A percentile compares a stretch with the other conserved stretches of the same genome.
phyloP scores from a whole-genome alignment of 2,888 invertebrate genomes.

The Eupithecia dodoneata region DNA sequence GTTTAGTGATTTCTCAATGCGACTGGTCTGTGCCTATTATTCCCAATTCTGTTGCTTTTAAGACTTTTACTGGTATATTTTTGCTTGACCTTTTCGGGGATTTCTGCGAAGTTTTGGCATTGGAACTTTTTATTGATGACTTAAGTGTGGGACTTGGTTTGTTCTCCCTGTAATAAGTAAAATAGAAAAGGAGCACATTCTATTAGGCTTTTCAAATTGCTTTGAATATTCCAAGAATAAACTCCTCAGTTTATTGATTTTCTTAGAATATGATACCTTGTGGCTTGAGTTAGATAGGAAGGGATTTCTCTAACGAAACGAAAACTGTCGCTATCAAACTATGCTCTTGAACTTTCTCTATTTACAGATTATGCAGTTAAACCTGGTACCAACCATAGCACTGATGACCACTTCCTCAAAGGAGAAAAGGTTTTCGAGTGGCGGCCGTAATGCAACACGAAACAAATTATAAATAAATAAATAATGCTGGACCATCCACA shows the following conservation, averaged over 20 bases:
- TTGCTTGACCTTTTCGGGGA: constrained; percentile 30
- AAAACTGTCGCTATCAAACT: neutral
- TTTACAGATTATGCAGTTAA: no score
- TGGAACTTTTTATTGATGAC: constrained; percentile 27
- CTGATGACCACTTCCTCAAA: no score
- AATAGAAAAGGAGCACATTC: neutral
- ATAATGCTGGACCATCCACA: no score
- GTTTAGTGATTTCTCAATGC: constrained; percentile 78
- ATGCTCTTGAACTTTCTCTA: no score
- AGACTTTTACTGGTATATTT: constrained; percentile 31
- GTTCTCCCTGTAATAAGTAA: neutral
- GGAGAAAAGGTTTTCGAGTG: no score
- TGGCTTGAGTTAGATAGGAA: neutral
- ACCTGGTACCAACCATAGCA: no score
- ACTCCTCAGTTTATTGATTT: neutral
- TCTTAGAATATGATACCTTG: no score
- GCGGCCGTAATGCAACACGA: no score
- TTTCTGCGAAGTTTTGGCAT: constrained; percentile 24
- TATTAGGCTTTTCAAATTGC: neutral
- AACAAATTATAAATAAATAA: no score
- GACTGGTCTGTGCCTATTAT: constrained; percentile 50
- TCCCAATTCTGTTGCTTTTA: constrained; percentile 31
- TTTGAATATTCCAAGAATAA: neutral
- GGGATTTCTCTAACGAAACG: neutral
- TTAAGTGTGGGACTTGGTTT: neutral